phyloP scores from a whole-genome alignment of 1,140 invertebrate species.

The Euura lappo region DNA sequence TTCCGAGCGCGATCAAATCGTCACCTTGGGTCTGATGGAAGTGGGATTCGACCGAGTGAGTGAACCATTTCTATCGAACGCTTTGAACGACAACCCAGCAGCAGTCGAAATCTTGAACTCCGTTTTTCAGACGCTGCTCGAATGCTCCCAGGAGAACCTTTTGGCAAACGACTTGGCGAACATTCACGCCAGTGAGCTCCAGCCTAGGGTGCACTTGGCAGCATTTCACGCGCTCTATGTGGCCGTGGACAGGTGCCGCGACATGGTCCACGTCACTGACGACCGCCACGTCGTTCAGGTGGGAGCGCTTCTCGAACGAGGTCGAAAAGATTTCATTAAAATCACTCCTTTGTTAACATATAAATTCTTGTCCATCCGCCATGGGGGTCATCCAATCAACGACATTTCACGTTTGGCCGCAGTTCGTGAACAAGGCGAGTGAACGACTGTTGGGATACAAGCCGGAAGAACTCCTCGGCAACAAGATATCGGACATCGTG shows the following conservation, averaged over 20 bases:
- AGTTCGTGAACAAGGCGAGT: constrained; percentile 84
- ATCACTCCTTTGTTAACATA: constrained; percentile 13
- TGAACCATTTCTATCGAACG: background rate
- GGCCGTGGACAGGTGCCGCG: constrained; percentile 82
- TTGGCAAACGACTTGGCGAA: constrained; percentile 71
- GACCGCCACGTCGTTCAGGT: constrained; percentile 84
- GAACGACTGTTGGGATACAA: constrained; percentile 79
- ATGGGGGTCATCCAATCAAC: background rate
- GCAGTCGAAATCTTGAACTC: constrained; percentile 6
- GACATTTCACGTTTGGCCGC: constrained; percentile 34
- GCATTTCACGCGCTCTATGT: constrained; percentile 79
- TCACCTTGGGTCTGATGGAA: constrained; percentile 70
- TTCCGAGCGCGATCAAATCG: constrained; percentile 70
- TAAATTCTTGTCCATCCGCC: background rate
- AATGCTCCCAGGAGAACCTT: constrained; percentile 69
- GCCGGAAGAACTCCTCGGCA: constrained; percentile 77
- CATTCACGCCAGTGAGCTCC: constrained; percentile 66
- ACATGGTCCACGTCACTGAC: constrained; percentile 88
- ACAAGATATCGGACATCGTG: constrained; percentile 68
- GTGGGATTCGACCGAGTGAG: constrained; percentile 76
- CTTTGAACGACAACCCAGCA: background rate
- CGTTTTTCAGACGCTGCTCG: constrained; percentile 53
- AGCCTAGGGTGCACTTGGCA: constrained; percentile 61
- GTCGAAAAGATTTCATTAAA: constrained; percentile 8
- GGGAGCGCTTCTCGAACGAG: constrained; percentile 32